Conservation (phyloP, 2,113 vertebrate genomes). For the Eonycteris spelaea region DNA sequence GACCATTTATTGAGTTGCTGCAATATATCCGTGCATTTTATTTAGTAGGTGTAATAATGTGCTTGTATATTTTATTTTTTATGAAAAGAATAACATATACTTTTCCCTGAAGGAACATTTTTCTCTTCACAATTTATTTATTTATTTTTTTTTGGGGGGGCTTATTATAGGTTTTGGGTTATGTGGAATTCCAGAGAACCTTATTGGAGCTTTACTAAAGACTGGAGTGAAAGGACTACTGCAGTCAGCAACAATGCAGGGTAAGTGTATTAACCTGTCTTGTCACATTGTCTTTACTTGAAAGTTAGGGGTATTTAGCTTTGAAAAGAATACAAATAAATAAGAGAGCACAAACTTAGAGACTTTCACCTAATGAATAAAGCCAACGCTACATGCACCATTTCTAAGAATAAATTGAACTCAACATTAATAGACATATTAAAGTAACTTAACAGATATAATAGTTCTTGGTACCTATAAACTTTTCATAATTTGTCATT, state of each 20-base stretch:
- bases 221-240: constrained; percentile 90
- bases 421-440: neutral
- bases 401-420: neutral
- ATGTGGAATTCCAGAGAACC: constrained; percentile 98
- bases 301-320: neutral
- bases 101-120: neutral
- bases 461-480: neutral
- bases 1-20: neutral
- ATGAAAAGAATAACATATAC: neutral
- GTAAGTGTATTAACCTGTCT: constrained; percentile 80
- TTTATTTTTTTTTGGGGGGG: constrained; percentile 10
- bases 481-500: neutral
- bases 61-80: neutral
- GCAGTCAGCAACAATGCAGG: constrained; percentile 99
- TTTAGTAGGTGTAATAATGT: neutral
- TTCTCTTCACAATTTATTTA: neutral
- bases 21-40: neutral
- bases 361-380: neutral
- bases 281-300: neutral
- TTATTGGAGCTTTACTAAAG: constrained; percentile 94
- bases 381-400: neutral
- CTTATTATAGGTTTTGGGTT: constrained; percentile 91
- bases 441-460: neutral
- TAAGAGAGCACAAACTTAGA: neutral
- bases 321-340: constrained; percentile 2